These are phyloP conservation scores for Drosophila maculinotata DNA, from an alignment of 2,888 invertebrate species.

Conservation along the genomic window DNA sequence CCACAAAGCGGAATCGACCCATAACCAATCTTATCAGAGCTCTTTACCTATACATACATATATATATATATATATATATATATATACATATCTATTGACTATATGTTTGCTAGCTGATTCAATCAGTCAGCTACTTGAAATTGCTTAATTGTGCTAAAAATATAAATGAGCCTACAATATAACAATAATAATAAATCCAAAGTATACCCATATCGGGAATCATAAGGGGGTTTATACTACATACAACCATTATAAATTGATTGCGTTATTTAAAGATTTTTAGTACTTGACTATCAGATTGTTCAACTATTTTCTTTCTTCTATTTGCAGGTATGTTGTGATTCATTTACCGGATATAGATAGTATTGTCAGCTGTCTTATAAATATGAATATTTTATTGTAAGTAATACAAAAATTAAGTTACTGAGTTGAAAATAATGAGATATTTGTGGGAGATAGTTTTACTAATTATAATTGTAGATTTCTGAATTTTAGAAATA, in stretches of 20 bases:
- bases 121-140: constrained; percentile 44
- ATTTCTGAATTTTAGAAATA: too few relatives aligned
- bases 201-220: constrained; percentile 6
- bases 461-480: too few relatives aligned
- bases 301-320: constrained; percentile 20
- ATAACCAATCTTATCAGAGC: constrained; percentile 48
- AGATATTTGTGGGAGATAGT: too few relatives aligned
- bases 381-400: constrained; percentile 10
- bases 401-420: constrained; percentile 23
- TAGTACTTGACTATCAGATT: constrained; percentile 2
- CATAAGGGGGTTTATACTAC: constrained; percentile 2
- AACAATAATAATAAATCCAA: constrained; percentile 22
- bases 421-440: too few relatives aligned
- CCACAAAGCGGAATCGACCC: background rate
- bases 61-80: background rate
- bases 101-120: constrained; percentile 1
- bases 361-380: constrained; percentile 20
- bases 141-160: constrained; percentile 48
- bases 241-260: constrained; percentile 16
- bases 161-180: constrained; percentile 46
- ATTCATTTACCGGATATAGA: too few relatives aligned
- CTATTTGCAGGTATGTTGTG: constrained; percentile 69
- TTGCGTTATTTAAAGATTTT: constrained; percentile 13
- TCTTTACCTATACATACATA: background rate
- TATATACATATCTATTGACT: background rate